Percentiles rank a stretch among this genome's conserved stretches.
phyloP scores from a whole-genome alignment of 2,797 vertebrate genomes.

The Anniella stebbinsi region DNA sequence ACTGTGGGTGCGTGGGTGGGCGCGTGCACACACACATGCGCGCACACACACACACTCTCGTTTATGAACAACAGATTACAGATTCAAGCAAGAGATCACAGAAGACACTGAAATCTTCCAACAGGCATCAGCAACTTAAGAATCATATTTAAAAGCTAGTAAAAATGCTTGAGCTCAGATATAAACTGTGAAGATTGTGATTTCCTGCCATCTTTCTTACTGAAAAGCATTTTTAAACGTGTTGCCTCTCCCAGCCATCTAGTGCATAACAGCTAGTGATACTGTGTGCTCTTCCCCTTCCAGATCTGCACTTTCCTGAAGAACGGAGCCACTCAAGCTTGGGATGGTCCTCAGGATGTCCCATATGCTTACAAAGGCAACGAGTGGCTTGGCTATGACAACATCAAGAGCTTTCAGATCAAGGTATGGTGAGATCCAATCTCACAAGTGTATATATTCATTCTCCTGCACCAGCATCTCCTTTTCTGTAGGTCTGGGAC shows the following conservation, averaged over 20 bases:
- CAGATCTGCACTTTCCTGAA: conserved; percentile 83
- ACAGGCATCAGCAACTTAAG: neutral
- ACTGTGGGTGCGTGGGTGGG: too few relatives aligned
- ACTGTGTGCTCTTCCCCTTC: neutral
- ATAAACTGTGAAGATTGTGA: neutral
- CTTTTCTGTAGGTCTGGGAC: neutral
- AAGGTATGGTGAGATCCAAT: conserved; percentile 81
- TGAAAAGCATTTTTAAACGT: neutral
- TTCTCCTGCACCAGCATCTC: neutral
- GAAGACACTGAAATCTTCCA: neutral
- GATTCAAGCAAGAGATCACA: neutral
- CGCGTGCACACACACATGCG: too few relatives aligned
- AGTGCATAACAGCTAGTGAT: neutral
- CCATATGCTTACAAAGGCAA: conserved; percentile 84
- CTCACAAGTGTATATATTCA: conserved; percentile 49
- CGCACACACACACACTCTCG: too few relatives aligned
- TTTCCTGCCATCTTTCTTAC: neutral
- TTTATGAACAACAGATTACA: neutral
- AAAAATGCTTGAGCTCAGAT: neutral
- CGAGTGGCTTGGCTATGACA: conserved; percentile 91
- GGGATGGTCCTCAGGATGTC: conserved; percentile 85
- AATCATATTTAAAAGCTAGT: neutral
- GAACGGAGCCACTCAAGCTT: conserved; percentile 77
- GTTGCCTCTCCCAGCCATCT: neutral
- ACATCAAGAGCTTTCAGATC: conserved; percentile 80